Percentiles rank a stretch among this genome's conserved stretches.
Evolutionary conservation across 1,140 invertebrate species (phyloP).

Genomic region (Lucilia cuprina): DNA sequence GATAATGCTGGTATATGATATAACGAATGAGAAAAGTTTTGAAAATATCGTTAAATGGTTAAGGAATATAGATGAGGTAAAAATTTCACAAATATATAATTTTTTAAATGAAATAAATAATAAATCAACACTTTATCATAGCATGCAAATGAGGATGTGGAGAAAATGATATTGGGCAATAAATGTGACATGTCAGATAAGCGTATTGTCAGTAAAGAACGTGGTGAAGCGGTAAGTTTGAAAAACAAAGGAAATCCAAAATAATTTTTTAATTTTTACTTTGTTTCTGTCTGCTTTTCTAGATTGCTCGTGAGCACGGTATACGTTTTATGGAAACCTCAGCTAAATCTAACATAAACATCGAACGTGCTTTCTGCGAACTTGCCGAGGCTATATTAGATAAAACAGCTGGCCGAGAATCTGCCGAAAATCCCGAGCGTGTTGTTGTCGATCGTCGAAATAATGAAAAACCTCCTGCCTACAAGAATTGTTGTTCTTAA

Average conservation of each 20-base stretch:
- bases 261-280: too few species aligned
- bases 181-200: slow-evolving; percentile 99
- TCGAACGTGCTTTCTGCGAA: slow-evolving; percentile 96
- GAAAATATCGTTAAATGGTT: slow-evolving; percentile 99
- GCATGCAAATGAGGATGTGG: slow-evolving; percentile 99
- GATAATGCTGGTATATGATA: slow-evolving; percentile 98
- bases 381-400: slow-evolving; percentile 95
- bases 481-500: slow-evolving; percentile 62
- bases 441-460: slow-evolving; percentile 71
- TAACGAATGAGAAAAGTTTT: slow-evolving; percentile 97
- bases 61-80: slow-evolving; percentile 93
- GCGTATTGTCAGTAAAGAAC: slow-evolving; percentile 88
- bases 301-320: slow-evolving; percentile 97
- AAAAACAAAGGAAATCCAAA: neutral
- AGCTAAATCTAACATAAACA: slow-evolving; percentile 97
- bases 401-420: slow-evolving; percentile 77
- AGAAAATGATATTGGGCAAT: slow-evolving; percentile 99
- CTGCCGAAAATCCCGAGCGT: slow-evolving; percentile 72
- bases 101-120: neutral
- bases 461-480: slow-evolving; percentile 61
- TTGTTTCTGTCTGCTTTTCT: slow-evolving; percentile 40
- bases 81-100: neutral
- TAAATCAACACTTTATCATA: slow-evolving; percentile 55
- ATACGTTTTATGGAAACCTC: slow-evolving; percentile 99
- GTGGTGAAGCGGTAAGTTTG: slow-evolving; percentile 81